Base-by-base conservation (phyloP, 2,113 vertebrate species). In the Otus sunia region DNA sequence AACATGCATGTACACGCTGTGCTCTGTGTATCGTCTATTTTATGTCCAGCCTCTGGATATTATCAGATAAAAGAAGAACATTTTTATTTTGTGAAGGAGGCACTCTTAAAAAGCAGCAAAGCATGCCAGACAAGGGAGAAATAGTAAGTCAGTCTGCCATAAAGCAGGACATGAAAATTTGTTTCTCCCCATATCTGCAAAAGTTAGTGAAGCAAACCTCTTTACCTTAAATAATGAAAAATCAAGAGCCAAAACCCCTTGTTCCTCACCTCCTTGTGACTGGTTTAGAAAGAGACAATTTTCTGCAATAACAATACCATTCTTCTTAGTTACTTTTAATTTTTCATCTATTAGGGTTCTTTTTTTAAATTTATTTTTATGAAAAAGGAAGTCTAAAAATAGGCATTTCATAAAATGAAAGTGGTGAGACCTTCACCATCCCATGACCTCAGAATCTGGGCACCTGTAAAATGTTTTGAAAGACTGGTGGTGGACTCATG, bases 1-100 rank as follows among this genome's bases (percentile, higher is more conserved):
- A 93, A 76, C 47, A 66, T 60, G 37, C 49, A 90, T 47, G 56
- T 25, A 50, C 16, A 26, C 23, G 4, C 27, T 43, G 62, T 82
- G 81, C 53, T 95, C 90, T 96, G 92, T 85, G 45, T 62, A 68
- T 62, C 91, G 69, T 93, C 93, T 82, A 9, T 85, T 96, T 96
- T 91, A 90, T 64, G 62, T 86, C 45, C 58, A 69, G 62, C 34
- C 69, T 91, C 96, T 95, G 96, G 89, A 50, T 76, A 91, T 23
- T 66, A 81, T 96, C 93, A 94, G 67, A 72, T 75, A 73, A 90
- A 90, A 87, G 36, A 90, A 59, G 30, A 94, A 94, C 27, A 32
- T 20, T 91, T 89, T 89, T 91, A 75, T 76, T 64, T 91, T 78
- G 60, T 60, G 58, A 85, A 93, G 81, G 83, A 88, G 56, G 64